Base-by-base conservation (phyloP, 2,113 vertebrate genomes). In the Laterallus jamaicensis region DNA sequence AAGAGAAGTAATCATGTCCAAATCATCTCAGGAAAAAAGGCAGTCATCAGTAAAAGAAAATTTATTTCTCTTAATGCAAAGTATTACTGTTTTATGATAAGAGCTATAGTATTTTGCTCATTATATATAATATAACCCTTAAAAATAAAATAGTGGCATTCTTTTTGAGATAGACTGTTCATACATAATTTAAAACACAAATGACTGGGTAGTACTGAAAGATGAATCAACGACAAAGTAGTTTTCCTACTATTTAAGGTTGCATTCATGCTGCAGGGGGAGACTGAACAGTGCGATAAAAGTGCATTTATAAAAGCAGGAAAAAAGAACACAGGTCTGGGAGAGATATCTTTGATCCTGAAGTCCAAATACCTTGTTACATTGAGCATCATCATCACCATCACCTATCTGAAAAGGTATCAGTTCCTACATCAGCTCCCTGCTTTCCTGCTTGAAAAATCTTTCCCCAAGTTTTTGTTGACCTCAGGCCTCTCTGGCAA, bases 81-180 rank as follows among this genome's bases (percentile, higher is more conserved):
- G 14, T 83, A 62, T 86, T 90, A 26, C 37, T 75, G 25, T 32
- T 94, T 95, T 94, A 67, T 93, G 54, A 8, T 78, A 75, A 68
- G 16, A 92, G 40, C 59, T 82, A 18, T 47, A 70, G 31, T 2
- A 1, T 74, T 86, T 86, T 81, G 18, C 50, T 90, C 50, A 74
- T 88, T 88, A 85, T 73, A 4, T 79, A 10, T n/a, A 88, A 4
- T 79, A 11, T n/a, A 88, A 66, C 29, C 13, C 44, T 83, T 80
- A 81, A 79, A 94, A 95, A 95, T 77, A 83, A 92, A 88, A 90
- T 63, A 62, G 16, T 81, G 28, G 11, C n/a, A 86, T 90, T 93
- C 35, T 77, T 92, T 92, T 77, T 82, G 37, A 83, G 52, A 63
- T 68, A 89, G 52, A 24, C 5, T 52, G 5, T 86, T 94, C 76